Evolutionary conservation across 2,113 vertebrate species (phyloP).

Genomic region (Clarias batrachus): DNA sequence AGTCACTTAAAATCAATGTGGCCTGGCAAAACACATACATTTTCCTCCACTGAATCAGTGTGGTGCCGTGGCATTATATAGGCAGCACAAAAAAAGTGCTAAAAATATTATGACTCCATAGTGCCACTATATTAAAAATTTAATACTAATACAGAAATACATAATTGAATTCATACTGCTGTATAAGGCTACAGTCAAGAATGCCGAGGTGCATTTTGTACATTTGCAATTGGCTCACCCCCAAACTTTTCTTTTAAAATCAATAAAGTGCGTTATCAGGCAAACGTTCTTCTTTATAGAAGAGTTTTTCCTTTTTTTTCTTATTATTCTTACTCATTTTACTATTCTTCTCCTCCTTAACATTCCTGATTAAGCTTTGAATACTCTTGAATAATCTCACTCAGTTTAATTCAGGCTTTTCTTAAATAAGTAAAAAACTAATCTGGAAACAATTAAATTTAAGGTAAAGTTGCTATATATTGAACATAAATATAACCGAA

Average conservation of each 20-base stretch:
- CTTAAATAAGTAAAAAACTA: background rate
- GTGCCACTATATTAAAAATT: background rate
- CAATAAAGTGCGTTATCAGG: background rate
- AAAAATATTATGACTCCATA: background rate
- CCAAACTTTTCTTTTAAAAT: background rate
- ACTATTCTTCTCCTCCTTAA: no score
- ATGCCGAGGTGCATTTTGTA: background rate
- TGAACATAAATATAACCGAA: background rate
- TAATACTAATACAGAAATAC: background rate
- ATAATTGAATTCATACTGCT: background rate
- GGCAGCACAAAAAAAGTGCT: background rate
- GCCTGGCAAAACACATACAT: background rate
- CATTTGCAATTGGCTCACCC: background rate
- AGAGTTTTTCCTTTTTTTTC: background rate
- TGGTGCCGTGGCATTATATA: background rate
- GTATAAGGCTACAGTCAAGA: background rate
- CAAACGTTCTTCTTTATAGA: background rate
- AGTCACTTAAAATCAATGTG: background rate
- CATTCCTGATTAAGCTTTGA: background rate
- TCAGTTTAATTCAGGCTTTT: background rate
- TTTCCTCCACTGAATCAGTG: background rate
- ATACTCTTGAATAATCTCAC: background rate
- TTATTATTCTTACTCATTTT: background rate
- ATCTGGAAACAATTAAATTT: background rate
- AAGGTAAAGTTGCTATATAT: background rate